phyloP scores from a whole-genome alignment of 2,797 vertebrate species.

The Poecilia gillii region DNA sequence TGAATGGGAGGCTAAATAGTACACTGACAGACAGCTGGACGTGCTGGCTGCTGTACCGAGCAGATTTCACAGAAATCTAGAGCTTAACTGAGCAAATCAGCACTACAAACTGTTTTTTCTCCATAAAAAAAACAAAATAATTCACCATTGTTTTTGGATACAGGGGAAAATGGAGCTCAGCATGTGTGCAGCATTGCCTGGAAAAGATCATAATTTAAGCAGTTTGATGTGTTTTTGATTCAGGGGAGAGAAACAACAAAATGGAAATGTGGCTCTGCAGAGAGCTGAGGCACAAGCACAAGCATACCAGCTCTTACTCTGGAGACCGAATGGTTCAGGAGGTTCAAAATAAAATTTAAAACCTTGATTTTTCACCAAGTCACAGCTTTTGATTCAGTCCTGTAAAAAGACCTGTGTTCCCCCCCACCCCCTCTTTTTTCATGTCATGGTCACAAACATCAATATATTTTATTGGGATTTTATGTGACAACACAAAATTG shows the following conservation, averaged over 20 bases:
- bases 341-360: neutral
- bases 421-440: neutral
- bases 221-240: neutral
- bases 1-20: neutral
- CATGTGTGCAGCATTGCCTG: neutral
- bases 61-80: neutral
- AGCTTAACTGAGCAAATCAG: neutral
- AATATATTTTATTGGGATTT: neutral
- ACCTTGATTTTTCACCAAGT: neutral
- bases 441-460: neutral
- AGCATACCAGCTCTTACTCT: neutral
- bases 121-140: neutral
- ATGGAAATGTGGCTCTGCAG: neutral
- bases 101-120: neutral
- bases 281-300: neutral
- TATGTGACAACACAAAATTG: neutral
- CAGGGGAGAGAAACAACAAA: neutral
- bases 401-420: too few relatives aligned
- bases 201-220: neutral
- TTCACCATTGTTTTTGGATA: neutral
- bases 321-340: too few relatives aligned
- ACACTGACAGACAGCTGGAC: neutral
- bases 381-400: neutral
- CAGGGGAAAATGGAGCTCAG: neutral
- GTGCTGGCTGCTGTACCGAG: neutral